Evolutionary conservation across 2,113 vertebrate species (phyloP).

Genomic region (Dipodomys ordii): DNA sequence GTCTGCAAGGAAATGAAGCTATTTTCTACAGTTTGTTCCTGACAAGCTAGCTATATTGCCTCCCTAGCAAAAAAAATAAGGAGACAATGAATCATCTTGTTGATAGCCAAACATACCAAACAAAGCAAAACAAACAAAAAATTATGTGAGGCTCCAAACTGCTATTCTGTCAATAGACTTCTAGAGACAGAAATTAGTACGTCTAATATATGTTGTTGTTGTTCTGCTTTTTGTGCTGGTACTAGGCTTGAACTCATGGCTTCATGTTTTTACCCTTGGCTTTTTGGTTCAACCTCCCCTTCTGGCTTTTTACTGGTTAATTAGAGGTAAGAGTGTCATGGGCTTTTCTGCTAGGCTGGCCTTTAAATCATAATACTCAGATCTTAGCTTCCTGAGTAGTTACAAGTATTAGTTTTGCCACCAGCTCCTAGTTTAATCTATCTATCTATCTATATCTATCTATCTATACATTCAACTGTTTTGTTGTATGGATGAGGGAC

Average conservation of each 20-base stretch:
- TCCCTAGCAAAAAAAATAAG: conserved; percentile 37
- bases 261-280: too few relatives aligned
- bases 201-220: not conserved
- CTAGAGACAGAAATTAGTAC: not conserved
- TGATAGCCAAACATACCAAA: conserved; percentile 34
- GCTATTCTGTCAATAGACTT: not conserved
- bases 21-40: conserved; percentile 59
- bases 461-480: not conserved
- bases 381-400: too few relatives aligned
- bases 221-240: too few relatives aligned
- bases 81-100: conserved; percentile 47
- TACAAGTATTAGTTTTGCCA: too few relatives aligned
- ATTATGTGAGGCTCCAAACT: not conserved
- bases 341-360: too few relatives aligned
- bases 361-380: too few relatives aligned
- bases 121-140: conserved; percentile 21
- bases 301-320: too few relatives aligned
- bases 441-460: too few relatives aligned
- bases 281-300: too few relatives aligned
- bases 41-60: conserved; percentile 19
- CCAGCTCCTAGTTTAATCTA: too few relatives aligned
- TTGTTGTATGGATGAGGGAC: not conserved
- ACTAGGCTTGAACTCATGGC: too few relatives aligned
- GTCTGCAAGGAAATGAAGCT: conserved; percentile 45
- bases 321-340: too few relatives aligned